Base-by-base conservation (phyloP, 2,888 invertebrate genomes). In the Anodontia alba region DNA sequence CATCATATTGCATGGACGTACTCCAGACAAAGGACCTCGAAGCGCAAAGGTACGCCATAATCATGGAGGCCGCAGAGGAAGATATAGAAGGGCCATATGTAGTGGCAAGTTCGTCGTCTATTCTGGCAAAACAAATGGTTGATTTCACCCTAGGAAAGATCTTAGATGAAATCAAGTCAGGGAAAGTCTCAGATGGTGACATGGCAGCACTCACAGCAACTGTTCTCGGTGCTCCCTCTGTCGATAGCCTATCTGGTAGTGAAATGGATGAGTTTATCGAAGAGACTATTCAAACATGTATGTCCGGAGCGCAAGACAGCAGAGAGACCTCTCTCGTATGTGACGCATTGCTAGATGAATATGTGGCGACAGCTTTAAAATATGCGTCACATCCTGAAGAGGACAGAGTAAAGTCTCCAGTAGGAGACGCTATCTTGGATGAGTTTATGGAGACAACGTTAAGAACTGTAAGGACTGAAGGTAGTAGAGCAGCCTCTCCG, bases 341-440 rank as follows among this genome's bases (percentile, higher is more conserved):
- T 66, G 90, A 89, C n/a, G 76, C 80, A 20, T 78, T 86, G 31
- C 73, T 88, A 15, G 88, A 90, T 69, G 83, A 88, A n/a, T 90
- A 88, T 43, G 86, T 90, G 71, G 69, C 89, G 17, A 78, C 51
- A 3, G 87, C 88, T 1, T 71, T 90, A 23, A 77, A 81, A 31
- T 77, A 80, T n/a, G 68, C 89, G 0, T 38, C 38, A 38, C 38
- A 38, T 5, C 7, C 38, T 38, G 38, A 38, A 38, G 38, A 38
- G 12, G 12, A 12, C 38, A 38, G 84, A 84, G 42, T 74, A 83
- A 23, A 88, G 89, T 54, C 75, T 90, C 5, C 81, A 87, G 42
- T 42, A 83, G 7, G 86, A 86, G 23, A 68, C 57, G 29, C 73
- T 90, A 0, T 38, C 7, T 38, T 38, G 12, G 38, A 38, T 38